Evolutionary conservation across 2,888 invertebrate genomes (phyloP), one percentile per base, ranked within the genome.

Genomic region (Lymantria monacha): DNA sequence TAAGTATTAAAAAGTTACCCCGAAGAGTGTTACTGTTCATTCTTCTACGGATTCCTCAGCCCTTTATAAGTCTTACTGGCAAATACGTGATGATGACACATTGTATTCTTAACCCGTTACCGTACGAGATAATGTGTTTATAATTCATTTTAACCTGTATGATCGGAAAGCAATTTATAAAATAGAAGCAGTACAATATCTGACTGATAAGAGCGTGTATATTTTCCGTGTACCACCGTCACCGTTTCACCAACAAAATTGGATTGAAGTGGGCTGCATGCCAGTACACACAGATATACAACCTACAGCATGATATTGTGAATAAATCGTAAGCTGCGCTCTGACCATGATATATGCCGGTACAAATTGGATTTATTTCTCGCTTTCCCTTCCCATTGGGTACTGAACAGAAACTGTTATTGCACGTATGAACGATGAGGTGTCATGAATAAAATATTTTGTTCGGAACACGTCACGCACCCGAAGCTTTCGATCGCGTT

Each of bases 291-390:
- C 33, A 52, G 54, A 61, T 45, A 59, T 57, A 55, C 46, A 59
- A 54, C 43, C 58, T 52, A 51, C 46, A 56, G 41, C 50, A 55
- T 57, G 72, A 76, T 79, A 80, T 82, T 79, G 78, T 83, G 77
- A 82, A 88, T 86, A 87, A 87, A 89, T 88, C 80, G 81, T 76
- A 76, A 76, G 69, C 73, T 74, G 70, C 70, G 75, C 70, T 76
- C 80, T 82, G 86, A 82, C 85, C 87, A 85, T 85, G 88, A 89
- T 87, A 81, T 85, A 90, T 80, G 79, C 72, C 80, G 81, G 83
- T 82, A 84, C 85, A 88, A 88, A 90, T 89, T 88, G 86, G 88
- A 88, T 89, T 87, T 87, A 87, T 86, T 81, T 77, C 76, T 71
- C 83, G 82, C 75, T 81, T 81, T 82, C 80, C 80, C 76, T 80